Percentiles rank a stretch among this genome's conserved stretches.
Evolutionary conservation across 2,888 invertebrate genomes (phyloP).

Genomic region (Cenopis cana): DNA sequence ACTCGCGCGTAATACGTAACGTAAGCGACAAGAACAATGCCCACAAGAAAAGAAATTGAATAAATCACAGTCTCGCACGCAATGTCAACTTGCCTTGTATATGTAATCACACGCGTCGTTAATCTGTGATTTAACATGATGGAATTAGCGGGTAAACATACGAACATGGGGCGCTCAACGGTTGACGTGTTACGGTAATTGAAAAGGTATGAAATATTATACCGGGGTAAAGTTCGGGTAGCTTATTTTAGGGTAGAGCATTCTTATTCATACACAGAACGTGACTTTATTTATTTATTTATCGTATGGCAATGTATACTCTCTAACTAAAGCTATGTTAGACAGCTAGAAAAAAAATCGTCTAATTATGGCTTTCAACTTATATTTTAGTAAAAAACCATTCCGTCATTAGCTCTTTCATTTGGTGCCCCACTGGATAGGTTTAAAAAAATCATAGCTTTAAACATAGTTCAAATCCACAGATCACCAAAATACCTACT

Average conservation of each 20-base stretch:
- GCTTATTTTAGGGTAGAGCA: constrained; percentile 20
- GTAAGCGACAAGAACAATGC: too few species aligned
- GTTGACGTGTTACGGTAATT: constrained; percentile 40
- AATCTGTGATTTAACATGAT: constrained; percentile 38
- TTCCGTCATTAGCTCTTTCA: too few species aligned
- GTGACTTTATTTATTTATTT: too few species aligned
- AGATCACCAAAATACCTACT: too few species aligned
- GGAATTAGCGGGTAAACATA: constrained; percentile 40
- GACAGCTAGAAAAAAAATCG: neutral
- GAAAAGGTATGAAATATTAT: constrained; percentile 31
- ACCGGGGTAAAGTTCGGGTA: constrained; percentile 32
- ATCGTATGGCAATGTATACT: neutral
- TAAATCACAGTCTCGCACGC: constrained; percentile 41
- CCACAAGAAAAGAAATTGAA: constrained; percentile 39
- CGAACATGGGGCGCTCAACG: constrained; percentile 38
- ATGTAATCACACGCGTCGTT: constrained; percentile 41
- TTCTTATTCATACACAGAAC: neutral
- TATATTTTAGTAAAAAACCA: too few species aligned
- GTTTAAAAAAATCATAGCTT: too few species aligned
- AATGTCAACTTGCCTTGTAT: constrained; percentile 39
- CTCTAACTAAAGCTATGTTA: neutral
- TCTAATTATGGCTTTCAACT: too few species aligned
- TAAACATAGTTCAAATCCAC: too few species aligned
- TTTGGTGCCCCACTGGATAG: too few species aligned
- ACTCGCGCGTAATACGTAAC: too few species aligned